Evolutionary conservation across 2,797 vertebrate genomes (phyloP), one percentile per base, ranked within the genome.

Genomic region (Epinephelus coioides): DNA sequence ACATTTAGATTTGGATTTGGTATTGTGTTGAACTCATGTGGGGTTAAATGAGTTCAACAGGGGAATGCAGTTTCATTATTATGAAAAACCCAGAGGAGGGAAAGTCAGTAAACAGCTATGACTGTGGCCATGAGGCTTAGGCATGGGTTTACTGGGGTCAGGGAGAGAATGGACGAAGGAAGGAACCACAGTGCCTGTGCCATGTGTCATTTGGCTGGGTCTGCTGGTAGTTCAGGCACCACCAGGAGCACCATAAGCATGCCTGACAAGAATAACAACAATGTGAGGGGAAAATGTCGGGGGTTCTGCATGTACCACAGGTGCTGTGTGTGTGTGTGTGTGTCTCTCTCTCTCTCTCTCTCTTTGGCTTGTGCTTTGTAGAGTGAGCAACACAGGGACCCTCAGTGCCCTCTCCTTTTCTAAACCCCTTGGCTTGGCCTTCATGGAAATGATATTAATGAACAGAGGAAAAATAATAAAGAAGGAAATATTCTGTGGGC

Each of bases 181-280:
- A 78, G 54, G 72, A 77, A 78, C 67, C 60, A 81, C 57, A 12
- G 67, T 81, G 51, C 25, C 18, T 50, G 61, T 79, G 81, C 83
- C 71, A 84, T 86, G 87, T 93, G 90, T 86, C 62, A 63, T 85
- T 92, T 92, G 88, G 85, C 86, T 23, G 47, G 2, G 14, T 74
- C 69, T 65, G 10, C 49, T 5, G 66, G 57, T 70, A 68, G 69
- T 68, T 73, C 69, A 72, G 80, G 67, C 81, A 72, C 43, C 82
- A 83, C 66, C 63, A 78, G 60, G 46, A 86, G 60, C 53, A 76
- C 83, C 73, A 74, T 83, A 78, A 92, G 83, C 78, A 88, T 9
- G 76, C 34, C 65, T 69, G 73, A 88, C 82, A 85, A 86, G 81
- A 91, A 87, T 53, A 89, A 86, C 71, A 88, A 76, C 69, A 77